phyloP scores from a whole-genome alignment of 2,888 invertebrate species.

The Acleris literana region DNA sequence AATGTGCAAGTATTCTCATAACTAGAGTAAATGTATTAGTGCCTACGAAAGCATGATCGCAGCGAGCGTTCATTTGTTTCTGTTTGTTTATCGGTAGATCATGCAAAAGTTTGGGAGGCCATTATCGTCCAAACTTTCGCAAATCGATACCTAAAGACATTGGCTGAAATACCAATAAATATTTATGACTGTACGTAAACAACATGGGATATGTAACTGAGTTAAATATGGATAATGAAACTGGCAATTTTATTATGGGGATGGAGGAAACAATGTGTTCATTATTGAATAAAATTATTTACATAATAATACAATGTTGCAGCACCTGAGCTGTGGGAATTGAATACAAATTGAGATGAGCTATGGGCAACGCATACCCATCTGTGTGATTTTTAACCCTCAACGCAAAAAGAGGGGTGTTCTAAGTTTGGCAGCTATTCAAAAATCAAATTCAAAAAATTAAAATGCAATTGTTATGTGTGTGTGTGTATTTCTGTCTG shows the following conservation, averaged over 20 bases:
- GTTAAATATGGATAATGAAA: slow-evolving; percentile 18
- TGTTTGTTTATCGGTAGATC: slow-evolving; percentile 31
- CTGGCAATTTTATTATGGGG: not conserved
- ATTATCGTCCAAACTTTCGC: slow-evolving; percentile 34
- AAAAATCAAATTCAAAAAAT: too few species aligned
- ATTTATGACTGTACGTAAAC: slow-evolving; percentile 28
- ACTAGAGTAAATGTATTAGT: slow-evolving; percentile 15
- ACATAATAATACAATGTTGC: too few species aligned
- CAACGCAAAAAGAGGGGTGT: too few species aligned
- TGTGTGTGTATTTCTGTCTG: too few species aligned
- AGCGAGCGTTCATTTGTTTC: slow-evolving; percentile 28
- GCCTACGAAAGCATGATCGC: slow-evolving; percentile 14
- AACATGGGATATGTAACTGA: slow-evolving; percentile 14
- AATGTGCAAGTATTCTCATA: slow-evolving; percentile 10
- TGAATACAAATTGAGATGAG: too few species aligned
- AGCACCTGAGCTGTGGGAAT: too few species aligned
- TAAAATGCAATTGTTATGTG: too few species aligned
- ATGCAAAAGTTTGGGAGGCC: slow-evolving; percentile 22
- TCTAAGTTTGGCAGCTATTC: too few species aligned
- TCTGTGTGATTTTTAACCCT: too few species aligned
- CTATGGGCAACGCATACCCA: too few species aligned
- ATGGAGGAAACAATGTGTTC: not conserved
- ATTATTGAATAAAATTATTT: too few species aligned
- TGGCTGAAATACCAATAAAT: slow-evolving; percentile 29
- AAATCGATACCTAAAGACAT: slow-evolving; percentile 37